A percentile compares a stretch with the other conserved stretches of the same genome.
Conservation (phyloP, 1,140 invertebrate genomes). For the Ostrea denselamellosa region DNA sequence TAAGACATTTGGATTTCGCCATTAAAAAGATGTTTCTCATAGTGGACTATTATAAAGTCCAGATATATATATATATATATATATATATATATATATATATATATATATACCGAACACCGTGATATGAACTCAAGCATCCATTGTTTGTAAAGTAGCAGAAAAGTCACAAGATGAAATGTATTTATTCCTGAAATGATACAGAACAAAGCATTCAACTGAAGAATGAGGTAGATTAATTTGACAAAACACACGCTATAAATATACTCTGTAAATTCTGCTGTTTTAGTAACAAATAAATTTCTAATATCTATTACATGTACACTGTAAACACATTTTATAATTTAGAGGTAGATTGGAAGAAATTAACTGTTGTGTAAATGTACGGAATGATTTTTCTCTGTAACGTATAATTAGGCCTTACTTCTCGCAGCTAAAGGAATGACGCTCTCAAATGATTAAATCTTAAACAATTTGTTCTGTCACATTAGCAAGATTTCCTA, state of each 20-base stretch:
- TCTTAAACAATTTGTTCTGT: neutral
- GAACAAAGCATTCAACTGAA: constrained; percentile 35
- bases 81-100: too few species aligned
- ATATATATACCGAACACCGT: neutral
- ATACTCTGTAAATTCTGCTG: constrained; percentile 7
- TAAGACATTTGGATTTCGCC: too few species aligned
- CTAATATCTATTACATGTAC: constrained; percentile 25
- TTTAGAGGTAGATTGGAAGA: constrained; percentile 12
- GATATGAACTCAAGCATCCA: neutral
- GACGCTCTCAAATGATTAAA: neutral
- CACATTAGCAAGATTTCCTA: neutral
- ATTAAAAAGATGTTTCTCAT: neutral
- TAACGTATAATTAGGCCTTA: neutral
- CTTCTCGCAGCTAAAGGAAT: neutral
- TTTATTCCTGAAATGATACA: constrained; percentile 31
- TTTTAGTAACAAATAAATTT: constrained; percentile 24
- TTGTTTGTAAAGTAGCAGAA: neutral
- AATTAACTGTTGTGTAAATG: neutral
- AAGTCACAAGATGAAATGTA: constrained; percentile 8
- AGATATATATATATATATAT: too few species aligned
- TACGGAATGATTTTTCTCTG: neutral
- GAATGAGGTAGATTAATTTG: constrained; percentile 28
- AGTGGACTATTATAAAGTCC: neutral
- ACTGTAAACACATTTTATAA: constrained; percentile 3
- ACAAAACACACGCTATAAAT: constrained; percentile 2